Evolutionary conservation across 2,888 invertebrate genomes (phyloP).

Genomic region (Calameuta idolon): DNA sequence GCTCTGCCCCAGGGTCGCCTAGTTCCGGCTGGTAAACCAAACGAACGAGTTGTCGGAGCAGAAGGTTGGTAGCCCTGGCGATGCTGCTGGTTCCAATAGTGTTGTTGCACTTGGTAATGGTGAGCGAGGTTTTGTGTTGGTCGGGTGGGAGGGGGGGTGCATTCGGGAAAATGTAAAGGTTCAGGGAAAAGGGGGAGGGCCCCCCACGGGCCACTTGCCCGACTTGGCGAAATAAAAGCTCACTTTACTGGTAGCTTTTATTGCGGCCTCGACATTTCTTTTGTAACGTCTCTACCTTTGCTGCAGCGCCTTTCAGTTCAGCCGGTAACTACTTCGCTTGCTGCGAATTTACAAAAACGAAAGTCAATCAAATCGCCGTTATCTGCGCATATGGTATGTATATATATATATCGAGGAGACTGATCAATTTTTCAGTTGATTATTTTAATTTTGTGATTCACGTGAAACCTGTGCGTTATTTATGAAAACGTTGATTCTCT

Average conservation of each 20-base stretch:
- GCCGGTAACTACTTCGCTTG: constrained; percentile 30
- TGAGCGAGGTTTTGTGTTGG: not conserved
- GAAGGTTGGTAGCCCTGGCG: not conserved
- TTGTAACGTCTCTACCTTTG: constrained; percentile 43
- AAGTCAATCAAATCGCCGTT: not conserved
- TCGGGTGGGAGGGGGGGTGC: constrained; percentile 10
- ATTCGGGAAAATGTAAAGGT: not conserved
- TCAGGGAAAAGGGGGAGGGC: constrained; percentile 29
- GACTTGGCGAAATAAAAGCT: constrained; percentile 63
- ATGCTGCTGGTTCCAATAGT: not conserved
- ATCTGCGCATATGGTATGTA: not conserved
- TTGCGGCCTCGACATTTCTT: constrained; percentile 58
- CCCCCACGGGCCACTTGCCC: constrained; percentile 55
- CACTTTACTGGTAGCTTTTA: constrained; percentile 60
- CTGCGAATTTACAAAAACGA: not conserved
- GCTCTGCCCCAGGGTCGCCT: constrained; percentile 8
- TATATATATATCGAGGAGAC: not conserved
- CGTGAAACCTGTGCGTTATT: not conserved
- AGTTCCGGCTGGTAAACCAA: constrained; percentile 45
- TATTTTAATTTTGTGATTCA: not conserved
- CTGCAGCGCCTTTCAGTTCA: constrained; percentile 51
- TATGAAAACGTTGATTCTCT: constrained; percentile 8
- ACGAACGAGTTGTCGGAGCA: constrained; percentile 33
- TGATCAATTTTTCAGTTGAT: not conserved
- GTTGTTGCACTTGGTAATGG: not conserved